Base-by-base conservation (phyloP, 2,797 vertebrate genomes). In the Phrynocephalus forsythii region DNA sequence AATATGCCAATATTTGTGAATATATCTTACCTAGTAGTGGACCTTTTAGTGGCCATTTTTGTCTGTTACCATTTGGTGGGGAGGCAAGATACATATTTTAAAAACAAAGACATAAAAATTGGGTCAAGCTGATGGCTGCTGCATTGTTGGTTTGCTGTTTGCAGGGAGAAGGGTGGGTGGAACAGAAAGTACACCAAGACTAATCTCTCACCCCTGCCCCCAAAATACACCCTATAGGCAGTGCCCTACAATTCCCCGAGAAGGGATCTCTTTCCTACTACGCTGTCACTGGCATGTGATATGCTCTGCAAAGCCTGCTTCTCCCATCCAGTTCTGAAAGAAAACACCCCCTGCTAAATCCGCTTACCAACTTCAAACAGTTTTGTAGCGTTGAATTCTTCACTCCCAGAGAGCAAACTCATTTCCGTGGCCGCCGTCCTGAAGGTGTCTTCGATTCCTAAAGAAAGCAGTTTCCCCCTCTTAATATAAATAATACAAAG, bases 381-480 rank as follows among this genome's bases (percentile, higher is more conserved):
- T 90, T 98, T 99, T 79, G 98, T 99, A 87, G 99, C 98, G 13
- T 99, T 99, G 96, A 99, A 99, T 89, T 98, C 98, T 90, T 99
- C 98, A 0, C 97, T 99, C 94, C 98, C 98, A 4, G 98, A 98
- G 11, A 99, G 97, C 86, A 99, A 96, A 90, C 98, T 99, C 91
- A 99, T 98, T 97, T 99, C 98, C 0, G 99, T 99, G 88, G 98
- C 98, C 20, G 99, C 99, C 10, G 99, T 99, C 96, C 97, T 97
- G 96, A 99, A 99, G 90, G 98, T 98, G 71, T 99, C 99, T 97
- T 99, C 99, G 15, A 99, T 98, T 92, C 99, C 99, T 99, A 91
- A 90, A 48, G 82, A 94, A 88, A 96, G 92, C 96, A 93, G 69
- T 0, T 11, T 80, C 72, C 67, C 50, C 3, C 30, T 79, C 50